A percentile compares a stretch with the other conserved stretches of the same genome.
These are phyloP conservation scores for Dreissena polymorpha DNA, from an alignment of 1,140 invertebrate genomes.

Conservation along the genomic window DNA sequence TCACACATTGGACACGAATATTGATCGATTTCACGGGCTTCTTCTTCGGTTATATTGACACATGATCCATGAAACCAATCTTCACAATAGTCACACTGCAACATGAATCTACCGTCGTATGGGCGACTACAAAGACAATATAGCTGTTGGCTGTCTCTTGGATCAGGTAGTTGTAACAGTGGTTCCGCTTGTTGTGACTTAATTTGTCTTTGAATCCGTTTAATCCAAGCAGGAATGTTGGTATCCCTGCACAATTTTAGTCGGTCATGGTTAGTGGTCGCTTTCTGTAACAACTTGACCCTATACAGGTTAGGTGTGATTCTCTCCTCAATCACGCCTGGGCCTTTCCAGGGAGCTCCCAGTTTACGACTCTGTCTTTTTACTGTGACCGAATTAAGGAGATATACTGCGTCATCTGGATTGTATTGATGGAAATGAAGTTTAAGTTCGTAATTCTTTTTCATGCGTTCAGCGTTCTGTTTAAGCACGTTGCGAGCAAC, in stretches of 20 bases:
- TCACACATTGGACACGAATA: slow-evolving; percentile 11
- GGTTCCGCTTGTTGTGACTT: background rate
- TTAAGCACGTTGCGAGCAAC: slow-evolving; percentile 1
- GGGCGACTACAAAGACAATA: slow-evolving; percentile 29
- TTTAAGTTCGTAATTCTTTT: slow-evolving; percentile 32
- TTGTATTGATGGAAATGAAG: slow-evolving; percentile 18
- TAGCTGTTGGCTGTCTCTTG: background rate
- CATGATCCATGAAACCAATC: slow-evolving; percentile 42
- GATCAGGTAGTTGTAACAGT: background rate
- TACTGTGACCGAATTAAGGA: background rate
- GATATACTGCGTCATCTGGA: slow-evolving; percentile 21
- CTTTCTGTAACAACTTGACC: background rate
- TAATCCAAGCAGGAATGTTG: background rate
- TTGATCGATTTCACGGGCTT: background rate
- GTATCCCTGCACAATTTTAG: background rate
- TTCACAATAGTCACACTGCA: slow-evolving; percentile 31
- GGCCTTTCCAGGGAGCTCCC: slow-evolving; percentile 32
- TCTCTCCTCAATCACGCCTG: slow-evolving; percentile 10
- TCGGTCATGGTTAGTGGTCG: slow-evolving; percentile 9
- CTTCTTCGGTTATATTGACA: slow-evolving; percentile 23
- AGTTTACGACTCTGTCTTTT: slow-evolving; percentile 43
- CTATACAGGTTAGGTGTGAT: background rate
- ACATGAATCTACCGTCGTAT: slow-evolving; percentile 11
- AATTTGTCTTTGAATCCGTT: slow-evolving; percentile 1
- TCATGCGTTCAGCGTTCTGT: background rate